phyloP scores from a whole-genome alignment of 2,888 invertebrate genomes.

The Nysson spinosus region DNA sequence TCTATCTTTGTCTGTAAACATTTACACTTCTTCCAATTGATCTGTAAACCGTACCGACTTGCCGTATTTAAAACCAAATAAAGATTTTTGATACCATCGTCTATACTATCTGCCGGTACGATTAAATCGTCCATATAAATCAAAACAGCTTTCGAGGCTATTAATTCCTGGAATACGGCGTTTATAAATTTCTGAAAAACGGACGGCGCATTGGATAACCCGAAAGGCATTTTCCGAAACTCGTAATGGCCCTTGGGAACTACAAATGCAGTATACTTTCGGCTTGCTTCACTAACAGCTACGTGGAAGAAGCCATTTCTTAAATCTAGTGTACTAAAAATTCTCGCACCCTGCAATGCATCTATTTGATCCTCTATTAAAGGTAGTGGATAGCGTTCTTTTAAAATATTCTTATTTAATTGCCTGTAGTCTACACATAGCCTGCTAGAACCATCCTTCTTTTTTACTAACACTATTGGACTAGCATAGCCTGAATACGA shows the following conservation, averaged over 20 bases:
- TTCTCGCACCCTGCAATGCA: not conserved
- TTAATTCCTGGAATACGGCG: not conserved
- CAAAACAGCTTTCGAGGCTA: not conserved
- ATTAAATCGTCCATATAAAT: slow-evolving; percentile 18
- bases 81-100: not conserved
- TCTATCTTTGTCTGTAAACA: slow-evolving; percentile 1
- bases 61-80: not conserved
- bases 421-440: slow-evolving; percentile 33
- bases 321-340: not conserved
- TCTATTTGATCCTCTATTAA: slow-evolving; percentile 4
- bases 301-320: slow-evolving; percentile 21
- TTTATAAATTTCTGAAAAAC: slow-evolving; percentile 6
- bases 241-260: slow-evolving; percentile 8
- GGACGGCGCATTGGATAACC: slow-evolving; percentile 1
- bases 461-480: slow-evolving; percentile 26
- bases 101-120: not conserved
- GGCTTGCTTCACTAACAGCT: not conserved
- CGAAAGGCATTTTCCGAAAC: slow-evolving; percentile 5
- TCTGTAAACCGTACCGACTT: not conserved
- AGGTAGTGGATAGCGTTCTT: not conserved
- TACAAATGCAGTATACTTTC: slow-evolving; percentile 10
- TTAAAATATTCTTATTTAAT: not conserved
- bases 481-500: slow-evolving; percentile 27
- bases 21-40: slow-evolving; percentile 12
- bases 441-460: slow-evolving; percentile 9